A percentile compares a stretch with the other conserved stretches of the same genome.
Conservation (phyloP, 2,797 vertebrate species). For the Gobio occitaniae region DNA sequence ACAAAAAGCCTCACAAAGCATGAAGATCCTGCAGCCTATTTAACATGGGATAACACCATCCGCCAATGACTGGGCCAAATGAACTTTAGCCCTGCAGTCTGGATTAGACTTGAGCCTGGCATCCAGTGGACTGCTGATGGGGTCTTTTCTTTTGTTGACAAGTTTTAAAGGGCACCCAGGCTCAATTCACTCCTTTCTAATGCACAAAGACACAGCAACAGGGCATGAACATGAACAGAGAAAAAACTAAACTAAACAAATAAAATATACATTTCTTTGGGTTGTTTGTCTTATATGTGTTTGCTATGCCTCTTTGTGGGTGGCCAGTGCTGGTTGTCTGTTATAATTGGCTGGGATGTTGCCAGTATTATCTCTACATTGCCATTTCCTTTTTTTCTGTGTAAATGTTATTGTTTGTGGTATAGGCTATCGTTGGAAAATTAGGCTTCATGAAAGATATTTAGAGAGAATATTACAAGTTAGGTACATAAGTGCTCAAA, state of each 20-base stretch:
- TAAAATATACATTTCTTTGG: constrained; percentile 25
- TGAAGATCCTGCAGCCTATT: constrained; percentile 47
- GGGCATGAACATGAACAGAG: constrained; percentile 37
- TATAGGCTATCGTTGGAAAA: constrained; percentile 3
- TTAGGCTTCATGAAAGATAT: neutral
- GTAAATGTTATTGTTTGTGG: constrained; percentile 55
- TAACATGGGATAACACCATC: constrained; percentile 68
- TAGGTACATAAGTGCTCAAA: neutral
- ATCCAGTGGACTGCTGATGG: constrained; percentile 76
- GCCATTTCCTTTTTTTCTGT: constrained; percentile 50
- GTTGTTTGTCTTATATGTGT: constrained; percentile 3
- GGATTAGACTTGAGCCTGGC: constrained; percentile 75
- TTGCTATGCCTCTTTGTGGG: constrained; percentile 38
- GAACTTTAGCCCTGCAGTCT: constrained; percentile 67
- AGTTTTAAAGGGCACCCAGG: constrained; percentile 66
- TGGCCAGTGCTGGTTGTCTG: constrained; percentile 6
- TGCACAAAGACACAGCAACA: constrained; percentile 32
- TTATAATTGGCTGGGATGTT: constrained; percentile 35
- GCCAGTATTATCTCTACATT: constrained; percentile 49
- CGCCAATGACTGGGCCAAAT: constrained; percentile 71
- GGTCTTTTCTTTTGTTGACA: constrained; percentile 76
- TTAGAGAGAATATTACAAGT: neutral
- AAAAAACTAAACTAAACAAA: constrained; percentile 34
- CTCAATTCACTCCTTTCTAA: constrained; percentile 44
- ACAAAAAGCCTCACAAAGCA: constrained; percentile 49